A percentile compares a stretch with the other conserved stretches of the same genome.
These are phyloP conservation scores for Psilopogon haemacephalus DNA, from an alignment of 2,113 vertebrate species.

Conservation along the genomic window DNA sequence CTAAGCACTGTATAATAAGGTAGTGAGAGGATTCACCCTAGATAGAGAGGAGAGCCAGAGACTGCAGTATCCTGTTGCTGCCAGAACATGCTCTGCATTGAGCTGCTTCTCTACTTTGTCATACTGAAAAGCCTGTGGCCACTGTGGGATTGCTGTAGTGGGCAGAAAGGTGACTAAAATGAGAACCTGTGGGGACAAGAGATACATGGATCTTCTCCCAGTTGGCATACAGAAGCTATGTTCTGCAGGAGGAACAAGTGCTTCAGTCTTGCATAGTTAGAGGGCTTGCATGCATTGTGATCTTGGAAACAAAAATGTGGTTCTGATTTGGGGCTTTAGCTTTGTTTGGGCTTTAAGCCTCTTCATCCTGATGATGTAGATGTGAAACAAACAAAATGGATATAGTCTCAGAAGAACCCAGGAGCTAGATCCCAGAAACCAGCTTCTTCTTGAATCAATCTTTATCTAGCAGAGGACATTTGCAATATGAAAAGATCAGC, in stretches of 20 bases:
- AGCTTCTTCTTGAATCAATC: background rate
- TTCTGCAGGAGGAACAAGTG: background rate
- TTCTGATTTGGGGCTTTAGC: background rate
- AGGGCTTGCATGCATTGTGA: background rate
- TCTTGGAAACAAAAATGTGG: background rate
- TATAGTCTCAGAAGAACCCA: background rate
- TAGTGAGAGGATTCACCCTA: background rate
- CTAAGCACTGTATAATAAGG: background rate
- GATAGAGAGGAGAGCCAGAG: background rate
- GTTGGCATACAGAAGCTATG: background rate
- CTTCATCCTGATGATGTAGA: background rate
- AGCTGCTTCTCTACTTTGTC: background rate
- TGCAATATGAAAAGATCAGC: background rate
- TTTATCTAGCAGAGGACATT: background rate
- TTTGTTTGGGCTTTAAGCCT: background rate
- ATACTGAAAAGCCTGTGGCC: background rate
- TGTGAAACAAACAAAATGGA: background rate
- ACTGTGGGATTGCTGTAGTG: background rate
- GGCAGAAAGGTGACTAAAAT: background rate
- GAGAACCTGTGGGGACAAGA: background rate
- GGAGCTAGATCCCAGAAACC: background rate
- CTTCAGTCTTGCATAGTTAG: background rate
- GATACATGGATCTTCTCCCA: accelerated
- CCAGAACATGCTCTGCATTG: background rate
- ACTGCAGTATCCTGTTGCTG: background rate